These are phyloP conservation scores for Taphrorychus bicolor DNA, from an alignment of 2,888 invertebrate genomes.

Conservation along the genomic window DNA sequence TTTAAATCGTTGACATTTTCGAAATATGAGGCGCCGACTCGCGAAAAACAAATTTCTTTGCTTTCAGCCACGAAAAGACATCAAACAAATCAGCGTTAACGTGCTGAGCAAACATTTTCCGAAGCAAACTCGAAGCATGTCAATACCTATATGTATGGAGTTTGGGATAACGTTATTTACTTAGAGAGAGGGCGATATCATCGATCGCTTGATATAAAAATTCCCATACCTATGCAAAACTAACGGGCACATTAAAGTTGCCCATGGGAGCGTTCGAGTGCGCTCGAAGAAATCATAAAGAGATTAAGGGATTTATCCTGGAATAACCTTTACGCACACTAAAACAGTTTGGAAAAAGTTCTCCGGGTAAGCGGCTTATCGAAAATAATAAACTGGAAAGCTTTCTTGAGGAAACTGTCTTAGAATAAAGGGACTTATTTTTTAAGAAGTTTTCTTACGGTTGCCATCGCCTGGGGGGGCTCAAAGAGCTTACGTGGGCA, in stretches of 20 bases:
- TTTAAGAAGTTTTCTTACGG: conserved; percentile 5
- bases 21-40: too few species aligned
- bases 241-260: conserved; percentile 34
- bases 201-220: background rate
- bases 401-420: conserved; percentile 24
- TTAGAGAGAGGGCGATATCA: background rate
- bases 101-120: too few species aligned
- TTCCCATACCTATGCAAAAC: conserved; percentile 40
- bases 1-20: too few species aligned
- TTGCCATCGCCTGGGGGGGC: too few species aligned
- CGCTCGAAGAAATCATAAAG: conserved; percentile 52
- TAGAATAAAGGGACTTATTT: conserved; percentile 29
- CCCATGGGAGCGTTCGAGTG: conserved; percentile 34
- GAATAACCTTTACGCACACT: conserved; percentile 47
- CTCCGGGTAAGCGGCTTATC: conserved; percentile 48
- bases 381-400: conserved; percentile 50
- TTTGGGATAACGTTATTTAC: too few species aligned
- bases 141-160: too few species aligned
- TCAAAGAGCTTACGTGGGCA: too few species aligned
- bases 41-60: too few species aligned
- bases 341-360: conserved; percentile 45
- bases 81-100: too few species aligned
- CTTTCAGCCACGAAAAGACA: too few species aligned
- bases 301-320: conserved; percentile 47
- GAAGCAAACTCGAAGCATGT: too few species aligned